Evolutionary conservation across 2,888 invertebrate species (phyloP), one percentile per base, ranked within the genome.

Genomic region (Frankliniella fusca): DNA sequence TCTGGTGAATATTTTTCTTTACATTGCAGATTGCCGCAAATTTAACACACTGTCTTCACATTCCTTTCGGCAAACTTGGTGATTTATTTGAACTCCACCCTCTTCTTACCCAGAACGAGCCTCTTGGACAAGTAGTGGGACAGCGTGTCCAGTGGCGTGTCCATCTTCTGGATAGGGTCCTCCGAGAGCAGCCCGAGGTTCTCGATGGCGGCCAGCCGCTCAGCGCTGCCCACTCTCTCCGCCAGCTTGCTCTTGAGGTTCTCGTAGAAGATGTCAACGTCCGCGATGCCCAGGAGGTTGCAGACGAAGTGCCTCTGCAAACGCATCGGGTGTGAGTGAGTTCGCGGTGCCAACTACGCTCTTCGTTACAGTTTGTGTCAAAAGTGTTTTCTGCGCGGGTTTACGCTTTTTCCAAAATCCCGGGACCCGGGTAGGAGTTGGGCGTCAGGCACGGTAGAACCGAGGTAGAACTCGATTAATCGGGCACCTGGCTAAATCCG

Each of bases 61-160:
- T 38, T 38, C 38, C 5, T 38, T 38, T 38, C 2, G 38, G 23
- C 5, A 27, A n/a, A 20, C 80, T 18, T 81, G 38, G 20, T 81
- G 20, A 81, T 48, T 38, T 27, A n/a, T 65, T 54, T n/a, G 49
- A 18, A 76, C 28, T 3, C 48, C 23, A 23, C n/a, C 18, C 38
- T 0, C 12, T 82, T 86, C 87, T 89, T 89, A 94, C 96, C 94
- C 84, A 94, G 93, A 48, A 92, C 92, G 79, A 98, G 89, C 86
- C 92, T 93, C 85, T 94, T 94, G 82, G 95, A 92, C 76, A 99
- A 90, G 88, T 95, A 97, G 87, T 96, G 92, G 79, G 96, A 96
- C 80, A 99, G 90, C 0, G 99, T 98, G 87, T 99, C 98, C 65
- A 99, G 89, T 0, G 99, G 98, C 0, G 97, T 94, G 84, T 93